phyloP scores from a whole-genome alignment of 2,797 vertebrate genomes.

The Champsocephalus esox region DNA sequence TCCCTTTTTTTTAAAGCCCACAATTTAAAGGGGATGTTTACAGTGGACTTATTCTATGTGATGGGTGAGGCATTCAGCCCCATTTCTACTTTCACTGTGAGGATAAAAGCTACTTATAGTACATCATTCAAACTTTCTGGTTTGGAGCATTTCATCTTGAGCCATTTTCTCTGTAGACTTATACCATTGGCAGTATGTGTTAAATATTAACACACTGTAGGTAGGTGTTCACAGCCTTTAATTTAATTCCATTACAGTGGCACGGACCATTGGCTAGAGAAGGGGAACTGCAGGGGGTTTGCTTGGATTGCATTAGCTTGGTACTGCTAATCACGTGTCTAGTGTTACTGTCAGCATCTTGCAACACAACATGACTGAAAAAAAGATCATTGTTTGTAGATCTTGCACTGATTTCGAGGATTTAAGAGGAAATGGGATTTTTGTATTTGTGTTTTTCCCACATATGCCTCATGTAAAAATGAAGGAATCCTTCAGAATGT shows the following conservation, averaged over 20 bases:
- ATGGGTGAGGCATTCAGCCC: neutral
- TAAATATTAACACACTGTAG: neutral
- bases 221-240: conserved; percentile 2
- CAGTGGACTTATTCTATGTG: neutral
- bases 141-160: neutral
- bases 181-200: neutral
- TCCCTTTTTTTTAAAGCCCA: neutral
- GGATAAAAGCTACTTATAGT: conserved; percentile 8
- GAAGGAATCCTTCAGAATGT: conserved; percentile 14
- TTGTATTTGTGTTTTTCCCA: conserved; percentile 59
- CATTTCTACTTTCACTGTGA: conserved; percentile 32
- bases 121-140: conserved; percentile 22
- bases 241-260: conserved; percentile 27
- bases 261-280: conserved; percentile 47
- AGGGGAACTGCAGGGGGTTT: conserved; percentile 85
- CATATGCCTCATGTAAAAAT: conserved; percentile 54
- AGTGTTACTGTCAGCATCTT: conserved; percentile 80
- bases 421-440: conserved; percentile 67
- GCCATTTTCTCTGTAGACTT: neutral
- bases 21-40: neutral
- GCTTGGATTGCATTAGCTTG: conserved; percentile 84
- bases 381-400: conserved; percentile 54
- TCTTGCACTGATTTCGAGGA: conserved; percentile 73
- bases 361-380: conserved; percentile 77
- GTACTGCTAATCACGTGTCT: conserved; percentile 81